Evolutionary conservation across 2,113 vertebrate species (phyloP).

Genomic region (Sterrhoptilus dennistouni): DNA sequence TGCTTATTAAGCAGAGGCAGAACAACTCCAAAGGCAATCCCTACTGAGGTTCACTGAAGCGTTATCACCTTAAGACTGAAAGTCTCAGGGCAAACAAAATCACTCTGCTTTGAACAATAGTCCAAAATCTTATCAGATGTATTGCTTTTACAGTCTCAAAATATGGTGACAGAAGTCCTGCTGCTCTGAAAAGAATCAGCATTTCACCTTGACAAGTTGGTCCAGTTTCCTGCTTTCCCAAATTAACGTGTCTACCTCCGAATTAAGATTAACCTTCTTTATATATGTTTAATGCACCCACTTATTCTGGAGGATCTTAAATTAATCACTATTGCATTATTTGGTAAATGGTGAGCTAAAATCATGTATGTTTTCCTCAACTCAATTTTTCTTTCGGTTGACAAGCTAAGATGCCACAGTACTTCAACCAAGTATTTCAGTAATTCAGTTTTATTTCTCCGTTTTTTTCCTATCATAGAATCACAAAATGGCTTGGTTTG

Average conservation of each 20-base stretch:
- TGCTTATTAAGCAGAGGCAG: neutral
- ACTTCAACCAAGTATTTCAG: neutral
- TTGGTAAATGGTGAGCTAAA: neutral
- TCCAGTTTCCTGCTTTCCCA: neutral
- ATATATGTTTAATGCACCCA: neutral
- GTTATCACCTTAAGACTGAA: neutral
- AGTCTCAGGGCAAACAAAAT: neutral
- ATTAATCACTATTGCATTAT: neutral
- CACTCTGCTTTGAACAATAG: neutral
- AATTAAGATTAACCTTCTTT: neutral
- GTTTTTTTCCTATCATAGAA: neutral
- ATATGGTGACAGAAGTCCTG: neutral
- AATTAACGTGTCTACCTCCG: neutral
- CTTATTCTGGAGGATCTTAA: neutral
- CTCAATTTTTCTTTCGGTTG: neutral
- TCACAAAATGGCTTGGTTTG: neutral
- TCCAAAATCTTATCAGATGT: neutral
- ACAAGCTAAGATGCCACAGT: neutral
- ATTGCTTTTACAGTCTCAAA: neutral
- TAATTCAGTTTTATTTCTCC: neutral
- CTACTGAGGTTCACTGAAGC: neutral
- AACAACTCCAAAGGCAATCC: neutral
- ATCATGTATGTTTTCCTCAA: neutral
- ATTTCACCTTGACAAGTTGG: neutral
- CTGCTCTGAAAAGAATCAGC: neutral